Conservation (phyloP, 2,113 vertebrate species). For the Spheniscus mendiculus region DNA sequence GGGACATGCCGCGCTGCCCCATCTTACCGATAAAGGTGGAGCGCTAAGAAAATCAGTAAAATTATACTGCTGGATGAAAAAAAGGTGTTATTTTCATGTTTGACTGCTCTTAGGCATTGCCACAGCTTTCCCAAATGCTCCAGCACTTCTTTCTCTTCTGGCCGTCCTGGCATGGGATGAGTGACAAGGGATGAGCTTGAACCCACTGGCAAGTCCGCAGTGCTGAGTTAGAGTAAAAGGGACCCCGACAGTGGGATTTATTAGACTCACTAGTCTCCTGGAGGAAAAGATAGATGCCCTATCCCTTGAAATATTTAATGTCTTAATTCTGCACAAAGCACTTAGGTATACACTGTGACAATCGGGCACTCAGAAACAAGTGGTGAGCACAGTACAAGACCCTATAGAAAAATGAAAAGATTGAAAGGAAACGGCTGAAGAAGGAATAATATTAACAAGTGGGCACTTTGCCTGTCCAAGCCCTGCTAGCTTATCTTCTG, state of each 20-base stretch:
- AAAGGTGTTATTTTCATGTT: background rate
- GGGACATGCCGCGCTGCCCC: accelerated
- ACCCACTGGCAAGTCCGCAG: accelerated
- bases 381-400: background rate
- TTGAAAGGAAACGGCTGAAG: background rate
- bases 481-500: background rate
- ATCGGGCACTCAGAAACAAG: background rate
- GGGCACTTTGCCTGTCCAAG: background rate
- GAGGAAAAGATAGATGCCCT: background rate
- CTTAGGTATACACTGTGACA: accelerated
- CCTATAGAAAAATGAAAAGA: background rate
- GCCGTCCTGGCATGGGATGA: background rate
- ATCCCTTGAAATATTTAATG: background rate
- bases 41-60: background rate
- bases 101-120: background rate
- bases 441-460: background rate
- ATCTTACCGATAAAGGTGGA: background rate
- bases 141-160: background rate
- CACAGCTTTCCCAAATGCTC: background rate
- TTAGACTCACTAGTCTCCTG: background rate
- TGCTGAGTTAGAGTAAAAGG: background rate
- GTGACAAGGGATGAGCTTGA: background rate
- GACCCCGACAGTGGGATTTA: background rate
- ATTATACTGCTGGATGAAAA: background rate
- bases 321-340: background rate